Base-by-base conservation (phyloP, 2,113 vertebrate genomes). In the Prinia subflava region DNA sequence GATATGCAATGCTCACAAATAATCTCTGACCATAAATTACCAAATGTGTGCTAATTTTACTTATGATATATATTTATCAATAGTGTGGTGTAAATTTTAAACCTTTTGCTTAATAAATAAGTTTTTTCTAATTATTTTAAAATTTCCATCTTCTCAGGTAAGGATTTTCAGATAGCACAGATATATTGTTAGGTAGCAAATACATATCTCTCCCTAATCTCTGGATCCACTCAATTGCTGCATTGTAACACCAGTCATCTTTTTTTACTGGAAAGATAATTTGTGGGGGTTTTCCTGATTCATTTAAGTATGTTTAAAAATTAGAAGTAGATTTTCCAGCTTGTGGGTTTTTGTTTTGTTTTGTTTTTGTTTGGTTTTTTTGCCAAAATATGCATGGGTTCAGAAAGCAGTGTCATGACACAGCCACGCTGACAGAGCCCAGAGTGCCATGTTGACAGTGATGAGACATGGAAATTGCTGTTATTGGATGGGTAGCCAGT, bases 361-460 rank as follows among this genome's bases (percentile, higher is more conserved):
- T 33, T 62, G 55, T 89, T 77, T 41, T 4, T 70, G 33, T 25
- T 44, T 63, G 42, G 87, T 77, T 41, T 28, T 60, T n/a, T 62
- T 59, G 7, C 13, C 25, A 74, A 53, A 82, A 56, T 6, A 60
- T n/a, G 6, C 6, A 21, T 41, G 31, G 8, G 3, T 30, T 90
- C 47, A 81, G 52, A 63, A 33, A 71, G 24, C 11, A 41, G 12
- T 37, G 22, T 24, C 33, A 59, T 52, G 62, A 23, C n/a, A 76
- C 46, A 47, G 11, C 5, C 47, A 60, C 0, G 0, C 21, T 7
- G 7, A 82, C 8, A 81, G 33, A 83, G 24, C 16, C 28, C 31
- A 18, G 76, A 77, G 10, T 57, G 33, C 6, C 6, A 17, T 6
- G 5, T 28, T 22, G 15, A 49, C 33, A 31, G 24, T 21, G 19